A percentile compares a stretch with the other conserved stretches of the same genome.
Conservation (phyloP, 2,888 invertebrate species). For the Drosophila rubida region DNA sequence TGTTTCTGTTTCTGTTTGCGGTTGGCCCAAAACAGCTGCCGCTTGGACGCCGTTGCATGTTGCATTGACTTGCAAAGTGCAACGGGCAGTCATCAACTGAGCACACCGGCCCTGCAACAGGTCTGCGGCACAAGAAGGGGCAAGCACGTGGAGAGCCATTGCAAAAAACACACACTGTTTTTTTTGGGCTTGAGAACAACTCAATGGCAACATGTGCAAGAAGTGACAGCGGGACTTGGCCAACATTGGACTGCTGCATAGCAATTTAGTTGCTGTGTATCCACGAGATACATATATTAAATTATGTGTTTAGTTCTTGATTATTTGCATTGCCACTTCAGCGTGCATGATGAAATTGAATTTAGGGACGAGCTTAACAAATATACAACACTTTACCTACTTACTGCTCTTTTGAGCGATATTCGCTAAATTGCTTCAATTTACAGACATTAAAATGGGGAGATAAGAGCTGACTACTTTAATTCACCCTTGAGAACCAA, state of each 20-base stretch:
- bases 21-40: constrained; percentile 57
- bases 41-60: constrained; percentile 21
- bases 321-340: constrained; percentile 11
- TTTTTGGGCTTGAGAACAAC: constrained; percentile 39
- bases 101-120: constrained; percentile 34
- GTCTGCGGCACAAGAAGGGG: constrained; percentile 4
- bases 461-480: background rate
- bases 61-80: constrained; percentile 22
- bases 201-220: constrained; percentile 62
- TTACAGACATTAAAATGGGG: constrained; percentile 3
- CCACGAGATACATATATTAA: constrained; percentile 10
- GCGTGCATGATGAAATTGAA: background rate
- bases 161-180: background rate
- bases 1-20: constrained; percentile 30
- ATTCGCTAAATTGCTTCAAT: constrained; percentile 3
- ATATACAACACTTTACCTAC: constrained; percentile 3
- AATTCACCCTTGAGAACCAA: background rate
- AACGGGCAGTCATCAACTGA: constrained; percentile 27
- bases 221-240: constrained; percentile 38
- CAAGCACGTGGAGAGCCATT: constrained; percentile 29
- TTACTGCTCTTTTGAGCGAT: constrained; percentile 1
- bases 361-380: constrained; percentile 1
- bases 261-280: constrained; percentile 36
- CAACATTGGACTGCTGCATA: constrained; percentile 21
- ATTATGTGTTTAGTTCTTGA: constrained; percentile 22